A percentile compares a stretch with the other conserved stretches of the same genome.
Evolutionary conservation across 2,797 vertebrate genomes (phyloP).

Genomic region (Bufotes viridis): DNA sequence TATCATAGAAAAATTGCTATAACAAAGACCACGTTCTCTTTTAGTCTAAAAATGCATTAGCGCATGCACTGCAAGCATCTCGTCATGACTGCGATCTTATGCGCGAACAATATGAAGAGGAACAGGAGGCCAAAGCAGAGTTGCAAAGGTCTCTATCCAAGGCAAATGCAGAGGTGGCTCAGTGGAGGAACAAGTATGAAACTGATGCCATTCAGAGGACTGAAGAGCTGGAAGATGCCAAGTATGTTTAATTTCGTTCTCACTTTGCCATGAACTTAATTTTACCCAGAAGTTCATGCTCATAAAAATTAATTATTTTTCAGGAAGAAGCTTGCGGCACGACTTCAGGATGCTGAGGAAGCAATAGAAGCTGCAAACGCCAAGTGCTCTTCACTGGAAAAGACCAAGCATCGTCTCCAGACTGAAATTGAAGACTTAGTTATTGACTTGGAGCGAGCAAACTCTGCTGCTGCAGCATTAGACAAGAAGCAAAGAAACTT

Average conservation of each 20-base stretch:
- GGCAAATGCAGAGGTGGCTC: slow-evolving; percentile 89
- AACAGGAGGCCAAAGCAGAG: slow-evolving; percentile 87
- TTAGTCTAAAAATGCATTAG: slow-evolving; percentile 86
- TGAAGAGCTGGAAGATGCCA: slow-evolving; percentile 93
- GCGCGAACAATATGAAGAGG: slow-evolving; percentile 92
- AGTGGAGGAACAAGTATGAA: slow-evolving; percentile 95
- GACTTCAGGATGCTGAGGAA: slow-evolving; percentile 91
- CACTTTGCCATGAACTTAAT: no score
- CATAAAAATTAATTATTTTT: background rate
- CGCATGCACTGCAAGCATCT: slow-evolving; percentile 87
- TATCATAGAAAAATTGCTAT: background rate
- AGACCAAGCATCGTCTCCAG: slow-evolving; percentile 93
- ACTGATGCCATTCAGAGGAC: slow-evolving; percentile 93
- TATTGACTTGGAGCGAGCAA: slow-evolving; percentile 87
- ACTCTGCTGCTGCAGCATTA: slow-evolving; percentile 81
- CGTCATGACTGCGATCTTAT: slow-evolving; percentile 90
- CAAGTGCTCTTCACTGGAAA: slow-evolving; percentile 91
- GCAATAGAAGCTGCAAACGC: slow-evolving; percentile 84
- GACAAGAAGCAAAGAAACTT: slow-evolving; percentile 94
- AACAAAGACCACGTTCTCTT: slow-evolving; percentile 18
- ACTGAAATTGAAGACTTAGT: slow-evolving; percentile 90
- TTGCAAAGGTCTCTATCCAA: slow-evolving; percentile 89
- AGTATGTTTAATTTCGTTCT: slow-evolving; percentile 74
- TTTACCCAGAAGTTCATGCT: background rate
- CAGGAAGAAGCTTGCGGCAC: slow-evolving; percentile 89